Percentiles rank a stretch among this genome's conserved stretches.
Evolutionary conservation across 2,888 invertebrate genomes (phyloP).

Genomic region (Trilocha varians): DNA sequence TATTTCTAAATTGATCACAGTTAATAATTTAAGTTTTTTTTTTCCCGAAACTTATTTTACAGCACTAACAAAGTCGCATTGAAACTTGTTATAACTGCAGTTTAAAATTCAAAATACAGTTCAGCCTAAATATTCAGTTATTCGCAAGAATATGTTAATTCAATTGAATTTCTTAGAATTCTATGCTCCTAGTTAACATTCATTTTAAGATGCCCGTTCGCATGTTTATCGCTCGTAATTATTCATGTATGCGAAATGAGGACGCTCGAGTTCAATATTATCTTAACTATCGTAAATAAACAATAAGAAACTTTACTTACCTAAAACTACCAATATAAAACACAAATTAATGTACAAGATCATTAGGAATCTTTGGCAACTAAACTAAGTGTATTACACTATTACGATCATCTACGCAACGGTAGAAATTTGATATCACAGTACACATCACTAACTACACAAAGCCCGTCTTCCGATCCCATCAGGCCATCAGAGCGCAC

Average conservation of each 20-base stretch:
- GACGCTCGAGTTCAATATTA: slow-evolving; percentile 27
- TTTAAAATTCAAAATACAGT: too few relatives aligned
- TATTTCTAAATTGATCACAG: too few relatives aligned
- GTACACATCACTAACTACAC: slow-evolving; percentile 70
- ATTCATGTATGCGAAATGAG: slow-evolving; percentile 34
- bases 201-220: neutral
- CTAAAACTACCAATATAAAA: slow-evolving; percentile 73
- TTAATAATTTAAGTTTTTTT: too few relatives aligned
- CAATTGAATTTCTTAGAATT: neutral
- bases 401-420: slow-evolving; percentile 66
- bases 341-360: slow-evolving; percentile 73
- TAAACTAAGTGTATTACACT: slow-evolving; percentile 70
- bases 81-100: too few relatives aligned
- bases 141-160: neutral
- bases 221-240: slow-evolving; percentile 26
- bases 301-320: slow-evolving; percentile 41
- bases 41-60: too few relatives aligned
- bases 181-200: neutral
- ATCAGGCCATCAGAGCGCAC: slow-evolving; percentile 67
- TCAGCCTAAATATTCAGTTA: too few relatives aligned
- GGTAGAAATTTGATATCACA: slow-evolving; percentile 68
- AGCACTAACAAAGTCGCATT: too few relatives aligned
- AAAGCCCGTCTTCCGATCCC: slow-evolving; percentile 65
- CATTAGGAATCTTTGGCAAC: slow-evolving; percentile 73
- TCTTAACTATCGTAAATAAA: slow-evolving; percentile 22